Base-by-base conservation (phyloP, 2,888 invertebrate species). In the Xanthia togata region DNA sequence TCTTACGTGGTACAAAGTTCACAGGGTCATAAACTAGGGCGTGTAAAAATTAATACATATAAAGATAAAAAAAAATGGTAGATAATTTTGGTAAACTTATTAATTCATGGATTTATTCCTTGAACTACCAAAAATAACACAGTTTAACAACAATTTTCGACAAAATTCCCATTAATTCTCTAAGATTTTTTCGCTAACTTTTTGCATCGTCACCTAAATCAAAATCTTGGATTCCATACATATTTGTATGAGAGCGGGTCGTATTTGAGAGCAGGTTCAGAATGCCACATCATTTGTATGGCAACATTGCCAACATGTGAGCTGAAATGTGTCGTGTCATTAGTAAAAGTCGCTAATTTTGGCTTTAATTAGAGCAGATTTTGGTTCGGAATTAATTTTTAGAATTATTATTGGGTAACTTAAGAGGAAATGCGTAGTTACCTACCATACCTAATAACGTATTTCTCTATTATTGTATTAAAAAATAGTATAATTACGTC, bases 251-350 rank as follows among this genome's bases (percentile, higher is more conserved):
- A 73, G 67, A 64, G 73, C 76, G 73, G 62, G 79, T 89, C 91
- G 89, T 94, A 94, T 94, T 94, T 93, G 89, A 91, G 91, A 87
- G 86, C 79, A 82, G 89, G 86, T 86, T 89, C 90, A 90, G 88
- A 90, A 94, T 94, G 90, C 93, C 94, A 87, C 89, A 91, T 94
- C 93, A 94, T 94, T 94, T 93, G 91, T 91, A 87, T 78, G 78
- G 82, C 78, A 85, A 83, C 83, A 84, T n/a, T 78, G 78, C 76
- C 79, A 84, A 82, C 84, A 84, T 50, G 75, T 83, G 86, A 72
- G 41, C 59, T 59, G 41, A 76, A 74, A 83, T 73, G 53, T 85
- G 75, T 67, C 31, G 41, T 59, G 62, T 82, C 87, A 85, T 86
- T 88, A 88, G 80, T 59, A 47, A 59, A 78, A 23, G 12, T 64